phyloP scores from a whole-genome alignment of 2,888 invertebrate genomes.

The Dasysyrphus albostriatus region DNA sequence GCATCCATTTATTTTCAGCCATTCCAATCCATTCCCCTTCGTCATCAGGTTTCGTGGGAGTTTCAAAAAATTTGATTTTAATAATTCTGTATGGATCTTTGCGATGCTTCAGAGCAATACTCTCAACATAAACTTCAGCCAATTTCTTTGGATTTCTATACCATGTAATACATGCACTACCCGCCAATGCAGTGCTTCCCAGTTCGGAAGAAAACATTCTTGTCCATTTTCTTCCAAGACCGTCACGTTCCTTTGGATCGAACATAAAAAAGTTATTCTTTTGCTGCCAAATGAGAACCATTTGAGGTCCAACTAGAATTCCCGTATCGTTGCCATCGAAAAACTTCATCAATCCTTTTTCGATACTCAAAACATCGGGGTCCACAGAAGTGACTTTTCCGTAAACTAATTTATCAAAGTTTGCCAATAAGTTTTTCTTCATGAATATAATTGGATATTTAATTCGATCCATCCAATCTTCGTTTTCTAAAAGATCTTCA shows the following conservation, averaged over 20 bases:
- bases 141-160: conserved; percentile 81
- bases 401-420: conserved; percentile 78
- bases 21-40: conserved; percentile 82
- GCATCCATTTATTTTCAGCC: conserved; percentile 80
- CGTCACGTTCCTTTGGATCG: conserved; percentile 83
- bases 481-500: conserved; percentile 48
- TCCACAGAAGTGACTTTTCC: conserved; percentile 81
- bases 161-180: conserved; percentile 83
- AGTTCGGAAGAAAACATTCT: conserved; percentile 56
- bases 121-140: conserved; percentile 82
- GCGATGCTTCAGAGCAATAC: conserved; percentile 79
- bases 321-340: conserved; percentile 81
- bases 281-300: conserved; percentile 83
- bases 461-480: conserved; percentile 63
- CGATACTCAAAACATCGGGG: conserved; percentile 80
- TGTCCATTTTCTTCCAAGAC: conserved; percentile 77
- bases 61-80: conserved; percentile 81
- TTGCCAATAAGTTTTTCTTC: conserved; percentile 18
- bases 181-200: conserved; percentile 69
- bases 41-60: conserved; percentile 78
- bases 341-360: conserved; percentile 81
- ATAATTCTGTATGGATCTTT: conserved; percentile 81
- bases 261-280: conserved; percentile 83
- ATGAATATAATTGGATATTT: conserved; percentile 55
- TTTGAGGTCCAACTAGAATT: conserved; percentile 82